Percentiles rank a stretch among this genome's conserved stretches.
phyloP scores from a whole-genome alignment of 2,888 invertebrate genomes.

The Acanthococcus lagerstroemiae region DNA sequence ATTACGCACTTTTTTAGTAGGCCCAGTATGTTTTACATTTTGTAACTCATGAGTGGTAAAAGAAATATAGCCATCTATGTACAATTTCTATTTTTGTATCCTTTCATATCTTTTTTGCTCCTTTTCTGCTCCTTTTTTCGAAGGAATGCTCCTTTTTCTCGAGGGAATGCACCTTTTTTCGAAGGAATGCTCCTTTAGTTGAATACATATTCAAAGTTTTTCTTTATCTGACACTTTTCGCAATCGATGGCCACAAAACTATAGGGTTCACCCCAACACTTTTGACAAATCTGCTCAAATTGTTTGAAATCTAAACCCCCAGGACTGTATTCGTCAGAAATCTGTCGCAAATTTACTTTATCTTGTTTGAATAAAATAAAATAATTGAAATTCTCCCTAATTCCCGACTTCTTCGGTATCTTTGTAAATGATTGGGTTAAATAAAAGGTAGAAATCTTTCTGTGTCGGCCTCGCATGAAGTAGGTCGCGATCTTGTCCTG shows the following conservation, averaged over 20 bases:
- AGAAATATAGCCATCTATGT: too few species aligned
- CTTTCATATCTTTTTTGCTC: too few species aligned
- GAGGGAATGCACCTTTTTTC: too few species aligned
- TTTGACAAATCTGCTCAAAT: background rate
- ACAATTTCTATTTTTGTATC: too few species aligned
- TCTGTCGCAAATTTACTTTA: background rate
- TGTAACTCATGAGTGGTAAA: too few species aligned
- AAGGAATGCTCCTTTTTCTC: too few species aligned
- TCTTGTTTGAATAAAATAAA: conserved; percentile 1
- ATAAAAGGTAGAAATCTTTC: conserved; percentile 3
- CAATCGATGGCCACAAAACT: background rate
- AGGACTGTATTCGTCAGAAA: background rate
- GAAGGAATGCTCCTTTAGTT: too few species aligned
- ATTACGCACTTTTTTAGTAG: too few species aligned
- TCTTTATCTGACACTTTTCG: too few species aligned
- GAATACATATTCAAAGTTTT: too few species aligned
- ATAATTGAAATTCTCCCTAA: conserved; percentile 10
- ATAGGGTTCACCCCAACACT: background rate
- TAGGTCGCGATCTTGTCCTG: conserved; percentile 1
- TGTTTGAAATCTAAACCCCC: background rate
- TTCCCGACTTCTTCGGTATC: conserved; percentile 1
- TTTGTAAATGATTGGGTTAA: background rate
- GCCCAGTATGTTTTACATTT: too few species aligned
- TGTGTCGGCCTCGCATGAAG: background rate
- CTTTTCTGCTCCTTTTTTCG: too few species aligned